Evolutionary conservation across 2,113 vertebrate species (phyloP), one percentile per base, ranked within the genome.

Genomic region (Pagrus major): DNA sequence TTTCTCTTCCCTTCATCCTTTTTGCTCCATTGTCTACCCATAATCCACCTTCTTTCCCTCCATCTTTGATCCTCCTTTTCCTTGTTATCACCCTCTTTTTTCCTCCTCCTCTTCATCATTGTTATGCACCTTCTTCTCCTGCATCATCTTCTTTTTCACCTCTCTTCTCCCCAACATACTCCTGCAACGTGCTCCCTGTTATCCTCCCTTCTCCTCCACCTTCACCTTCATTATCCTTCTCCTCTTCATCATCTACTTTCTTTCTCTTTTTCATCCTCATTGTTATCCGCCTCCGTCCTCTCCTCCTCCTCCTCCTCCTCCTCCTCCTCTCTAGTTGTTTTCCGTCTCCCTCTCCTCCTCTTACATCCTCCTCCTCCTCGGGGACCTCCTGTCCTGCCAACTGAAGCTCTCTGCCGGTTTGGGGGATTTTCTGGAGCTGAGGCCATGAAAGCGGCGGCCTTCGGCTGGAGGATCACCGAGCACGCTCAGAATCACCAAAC

Each of bases 341-440:
- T n/a, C n/a, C n/a, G n/a, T n/a, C 42, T 61, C 15, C 31, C 12
- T 1, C 3, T 29, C 18, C 31, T 18, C 20, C 9, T 16, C 21
- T n/a, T n/a, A n/a, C n/a, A n/a, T 2, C n/a, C 33, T 21, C 42
- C 4, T 31, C 3, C 67, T 51, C 83, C 71, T n/a, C 31, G 6
- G 73, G 77, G 85, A 79, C 74, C 35, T 23, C 58, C 66, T 58
- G 56, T 74, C 55, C 71, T 67, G 18, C 74, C 60, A 70, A 76
- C 78, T 71, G 76, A 85, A 88, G 66, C 85, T 81, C 83, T 76
- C 63, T 35, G 46, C 73, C 60, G 75, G 75, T 71, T 77, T 42
- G 18, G 46, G 71, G 82, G 78, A 88, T 88, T 89, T 92, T 86
- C 71, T 87, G 87, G 78, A 65, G 74, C 76, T n/a, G 54, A 82